Conservation (phyloP, 1,140 invertebrate genomes). For the Forficula auricularia region DNA sequence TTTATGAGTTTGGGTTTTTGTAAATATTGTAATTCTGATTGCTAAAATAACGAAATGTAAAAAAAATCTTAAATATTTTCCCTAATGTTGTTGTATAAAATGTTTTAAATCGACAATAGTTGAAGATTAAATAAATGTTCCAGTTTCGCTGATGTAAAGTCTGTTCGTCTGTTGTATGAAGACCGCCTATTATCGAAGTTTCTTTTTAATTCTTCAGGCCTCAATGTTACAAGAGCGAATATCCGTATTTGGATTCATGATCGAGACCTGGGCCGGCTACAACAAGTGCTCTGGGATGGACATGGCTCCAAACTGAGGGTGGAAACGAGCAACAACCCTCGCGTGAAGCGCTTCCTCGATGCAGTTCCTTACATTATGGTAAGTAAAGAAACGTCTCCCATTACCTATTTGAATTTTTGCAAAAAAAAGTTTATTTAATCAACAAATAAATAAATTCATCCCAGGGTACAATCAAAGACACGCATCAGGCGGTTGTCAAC, state of each 20-base stretch:
- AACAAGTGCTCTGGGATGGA: slow-evolving; percentile 73
- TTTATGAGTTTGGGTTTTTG: no score
- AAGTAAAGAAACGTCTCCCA: slow-evolving; percentile 16
- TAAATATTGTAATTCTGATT: no score
- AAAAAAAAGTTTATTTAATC: no score
- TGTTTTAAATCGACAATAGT: no score
- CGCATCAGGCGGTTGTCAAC: slow-evolving; percentile 55
- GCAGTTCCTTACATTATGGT: slow-evolving; percentile 79
- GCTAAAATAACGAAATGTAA: no score
- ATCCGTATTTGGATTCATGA: slow-evolving; percentile 86
- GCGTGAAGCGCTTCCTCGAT: slow-evolving; percentile 63
- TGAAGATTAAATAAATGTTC: no score
- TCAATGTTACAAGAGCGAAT: slow-evolving; percentile 36
- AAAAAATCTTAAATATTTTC: no score
- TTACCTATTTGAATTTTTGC: background rate
- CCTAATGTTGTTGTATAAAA: no score
- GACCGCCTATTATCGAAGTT: no score
- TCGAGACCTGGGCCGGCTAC: slow-evolving; percentile 59
- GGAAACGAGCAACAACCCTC: slow-evolving; percentile 64
- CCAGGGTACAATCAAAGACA: slow-evolving; percentile 63
- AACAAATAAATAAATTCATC: no score
- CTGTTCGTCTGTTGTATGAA: no score
- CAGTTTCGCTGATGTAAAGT: no score
- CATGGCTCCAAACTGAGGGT: slow-evolving; percentile 59
- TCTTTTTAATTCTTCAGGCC: slow-evolving; percentile 5